Evolutionary conservation across 2,113 vertebrate species (phyloP), one percentile per base, ranked within the genome.

Genomic region (Hippocampus abdominalis): DNA sequence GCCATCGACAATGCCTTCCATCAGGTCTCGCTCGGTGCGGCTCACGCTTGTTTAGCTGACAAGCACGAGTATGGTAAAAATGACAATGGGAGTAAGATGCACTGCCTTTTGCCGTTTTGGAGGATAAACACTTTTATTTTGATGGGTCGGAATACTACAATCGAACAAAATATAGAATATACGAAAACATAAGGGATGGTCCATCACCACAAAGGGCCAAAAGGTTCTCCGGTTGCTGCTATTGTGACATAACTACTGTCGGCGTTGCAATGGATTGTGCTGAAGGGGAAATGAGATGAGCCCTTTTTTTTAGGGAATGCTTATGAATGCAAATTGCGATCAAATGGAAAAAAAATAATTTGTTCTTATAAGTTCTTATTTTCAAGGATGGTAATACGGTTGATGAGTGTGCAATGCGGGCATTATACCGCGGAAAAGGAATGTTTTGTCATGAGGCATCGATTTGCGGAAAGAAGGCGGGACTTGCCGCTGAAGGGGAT

Each of bases 241-340:
- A 71, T 79, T 79, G 82, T 84, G 70, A 71, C 89, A 46, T 75
- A 66, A 69, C 72, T 72, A 68, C 65, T 76, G 75, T 88, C 74
- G 74, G 72, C 59, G 64, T 54, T 36, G 72, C 77, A 82, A 87
- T 72, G 79, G 76, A 88, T 87, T 75, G 68, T 73, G 79, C 67
- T 72, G 81, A 74, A 81, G 67, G 29, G 64, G 7, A 8, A 8
- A 70, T 74, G 82, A 81, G 77, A 88, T 64, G 69, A 77, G 79
- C 44, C 18, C 3, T 32, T 32, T 32, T 4, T 72, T 83, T 86
- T 80, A 83, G 85, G 2, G 62, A 9, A 74, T 75, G 74, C 81
- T 82, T 75, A 88, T 85, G 84, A 83, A 89, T 90, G 78, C 81
- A 87, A 88, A 90, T 87, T 84, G 73, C 72, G 72, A 75, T 84